Percentiles rank a stretch among this genome's conserved stretches.
Conservation (phyloP, 1,140 invertebrate species). For the Drosophila sucinea region DNA sequence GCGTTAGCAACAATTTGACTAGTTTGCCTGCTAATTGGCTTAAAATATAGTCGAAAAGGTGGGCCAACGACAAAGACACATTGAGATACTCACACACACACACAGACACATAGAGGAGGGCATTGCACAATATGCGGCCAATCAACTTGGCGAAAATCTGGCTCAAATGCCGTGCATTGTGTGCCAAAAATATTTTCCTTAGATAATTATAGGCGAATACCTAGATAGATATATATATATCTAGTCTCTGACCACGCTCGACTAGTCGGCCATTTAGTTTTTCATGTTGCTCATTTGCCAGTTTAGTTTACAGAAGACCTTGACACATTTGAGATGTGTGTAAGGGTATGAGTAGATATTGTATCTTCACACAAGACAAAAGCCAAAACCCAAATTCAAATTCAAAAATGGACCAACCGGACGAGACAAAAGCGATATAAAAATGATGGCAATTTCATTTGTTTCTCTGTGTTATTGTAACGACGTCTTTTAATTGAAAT, state of each 20-base stretch:
- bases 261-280: conserved; percentile 47
- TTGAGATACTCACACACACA: neutral
- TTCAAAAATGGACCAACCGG: conserved; percentile 54
- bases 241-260: conserved; percentile 45
- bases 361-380: conserved; percentile 43
- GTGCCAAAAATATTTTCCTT: conserved; percentile 66
- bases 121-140: conserved; percentile 64
- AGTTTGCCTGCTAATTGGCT: conserved; percentile 65
- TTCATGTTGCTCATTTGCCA: conserved; percentile 64
- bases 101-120: neutral
- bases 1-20: conserved; percentile 59
- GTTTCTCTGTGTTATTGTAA: conserved; percentile 5
- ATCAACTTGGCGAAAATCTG: conserved; percentile 61
- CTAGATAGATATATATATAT: conserved; percentile 26
- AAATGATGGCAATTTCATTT: conserved; percentile 53
- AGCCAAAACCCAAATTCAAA: conserved; percentile 25
- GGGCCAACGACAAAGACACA: conserved; percentile 34
- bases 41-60: conserved; percentile 53
- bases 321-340: conserved; percentile 69
- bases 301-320: conserved; percentile 79
- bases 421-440: conserved; percentile 35
- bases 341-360: conserved; percentile 41
- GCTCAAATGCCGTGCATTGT: conserved; percentile 70
- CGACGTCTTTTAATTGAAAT: conserved; percentile 52
- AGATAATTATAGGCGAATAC: conserved; percentile 51